These are phyloP conservation scores for Procambarus virginalis DNA, from an alignment of 1,140 invertebrate species.

Conservation along the genomic window DNA sequence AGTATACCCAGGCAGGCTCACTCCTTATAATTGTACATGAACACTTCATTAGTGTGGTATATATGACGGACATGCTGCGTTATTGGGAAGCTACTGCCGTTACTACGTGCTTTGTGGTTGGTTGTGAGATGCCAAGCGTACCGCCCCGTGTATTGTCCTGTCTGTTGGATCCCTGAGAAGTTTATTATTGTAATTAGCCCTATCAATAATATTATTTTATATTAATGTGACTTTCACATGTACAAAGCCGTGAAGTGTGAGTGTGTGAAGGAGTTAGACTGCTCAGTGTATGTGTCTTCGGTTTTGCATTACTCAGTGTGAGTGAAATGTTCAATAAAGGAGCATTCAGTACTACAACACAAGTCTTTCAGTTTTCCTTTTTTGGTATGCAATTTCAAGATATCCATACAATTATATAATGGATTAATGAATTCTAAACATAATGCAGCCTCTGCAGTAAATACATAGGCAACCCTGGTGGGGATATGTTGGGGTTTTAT, in stretches of 20 bases:
- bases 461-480: too few relatives aligned
- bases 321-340: conserved; percentile 67
- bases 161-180: conserved; percentile 66
- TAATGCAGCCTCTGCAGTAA: too few relatives aligned
- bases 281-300: conserved; percentile 66
- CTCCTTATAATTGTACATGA: conserved; percentile 63
- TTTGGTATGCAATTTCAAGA: too few relatives aligned
- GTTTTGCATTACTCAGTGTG: conserved; percentile 67
- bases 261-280: conserved; percentile 68
- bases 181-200: conserved; percentile 63
- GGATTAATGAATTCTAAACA: too few relatives aligned
- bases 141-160: conserved; percentile 65
- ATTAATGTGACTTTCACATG: conserved; percentile 62
- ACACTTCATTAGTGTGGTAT: conserved; percentile 60
- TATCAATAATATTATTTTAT: conserved; percentile 61
- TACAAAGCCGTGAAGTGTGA: conserved; percentile 66
- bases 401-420: too few relatives aligned
- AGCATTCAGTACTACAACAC: conserved; percentile 59
- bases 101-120: conserved; percentile 40
- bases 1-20: conserved; percentile 67
- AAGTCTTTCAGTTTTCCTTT: conserved; percentile 7
- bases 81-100: conserved; percentile 34
- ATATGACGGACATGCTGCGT: conserved; percentile 59
- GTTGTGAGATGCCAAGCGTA: conserved; percentile 61
- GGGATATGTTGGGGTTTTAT: too few relatives aligned